Evolutionary conservation across 2,797 vertebrate genomes (phyloP), one percentile per base, ranked within the genome.

Genomic region (Peromyscus nudipes): DNA sequence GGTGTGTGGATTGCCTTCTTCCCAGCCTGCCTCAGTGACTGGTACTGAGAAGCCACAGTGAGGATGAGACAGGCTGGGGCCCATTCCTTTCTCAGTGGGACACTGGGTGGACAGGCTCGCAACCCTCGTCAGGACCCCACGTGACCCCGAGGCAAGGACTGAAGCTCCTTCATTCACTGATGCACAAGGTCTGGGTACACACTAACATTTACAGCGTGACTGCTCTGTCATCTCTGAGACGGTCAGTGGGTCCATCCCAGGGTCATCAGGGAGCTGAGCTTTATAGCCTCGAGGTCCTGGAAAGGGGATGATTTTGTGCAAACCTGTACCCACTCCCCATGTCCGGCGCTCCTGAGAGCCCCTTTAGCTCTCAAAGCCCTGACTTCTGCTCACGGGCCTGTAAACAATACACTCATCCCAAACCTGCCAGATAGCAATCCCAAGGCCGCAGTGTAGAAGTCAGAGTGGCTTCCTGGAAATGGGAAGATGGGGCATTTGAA

Each of bases 391-490:
- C 31, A 19, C 25, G 3, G 60, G 52, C 8, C 37, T 17, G 7
- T 19, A 17, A 60, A 16, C 1, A n/a, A 3, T 11, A 6, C 34
- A 1, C 0, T 6, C 0, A 4, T 34, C 43, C 57, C 0, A 1
- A 29, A 57, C 7, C 52, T 17, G 0, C 40, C 31, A 4, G 7
- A 27, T 34, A 12, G 65, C 37, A 6, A 17, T 25, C 10, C 0
- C 1, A 27, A 2, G 89, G 86, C 60, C 10, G 4, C 31, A 34
- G 43, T 43, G 14, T n/a, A 11, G 37, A 9, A 13, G 11, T 34
- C 49, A 4, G 27, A 55, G 34, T n/a, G 71, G 43, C 87, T 82
- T 86, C 73, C 0, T 12, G 8, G 49, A 43, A 73, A 23, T 90
- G 37, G 85, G 29, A 21, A 71, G 49, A 71, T 1, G 1, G 14